These are phyloP conservation scores for Cherax quadricarinatus DNA, from an alignment of 1,140 invertebrate genomes.

Conservation along the genomic window DNA sequence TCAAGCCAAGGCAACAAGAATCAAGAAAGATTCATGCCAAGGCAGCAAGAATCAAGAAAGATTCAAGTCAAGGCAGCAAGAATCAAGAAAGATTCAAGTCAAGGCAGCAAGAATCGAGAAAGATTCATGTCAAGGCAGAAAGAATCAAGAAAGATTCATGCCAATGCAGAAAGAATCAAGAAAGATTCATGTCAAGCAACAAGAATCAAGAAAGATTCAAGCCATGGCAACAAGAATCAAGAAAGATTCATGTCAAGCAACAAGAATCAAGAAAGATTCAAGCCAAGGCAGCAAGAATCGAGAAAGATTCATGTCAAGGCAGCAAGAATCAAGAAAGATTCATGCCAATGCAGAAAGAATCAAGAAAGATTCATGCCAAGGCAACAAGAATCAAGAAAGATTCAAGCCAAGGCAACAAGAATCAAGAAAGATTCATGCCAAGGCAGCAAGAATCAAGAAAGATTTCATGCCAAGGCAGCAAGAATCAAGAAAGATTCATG, in stretches of 20 bases:
- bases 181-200: background rate
- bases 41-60: background rate
- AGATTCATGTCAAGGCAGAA: background rate
- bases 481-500: background rate
- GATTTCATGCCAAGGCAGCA: background rate
- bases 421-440: background rate
- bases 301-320: background rate
- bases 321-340: background rate
- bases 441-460: background rate
- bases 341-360: background rate
- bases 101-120: background rate
- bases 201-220: background rate
- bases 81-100: background rate
- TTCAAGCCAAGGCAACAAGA: background rate
- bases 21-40: background rate
- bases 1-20: background rate
- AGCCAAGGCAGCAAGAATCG: background rate
- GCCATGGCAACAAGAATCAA: background rate
- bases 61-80: background rate
- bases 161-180: too few relatives aligned
- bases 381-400: background rate
- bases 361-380: background rate
- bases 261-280: background rate
- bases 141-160: background rate
- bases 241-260: background rate